Conservation (phyloP, 2,113 vertebrate genomes). For the Chascanopsetta lugubris region DNA sequence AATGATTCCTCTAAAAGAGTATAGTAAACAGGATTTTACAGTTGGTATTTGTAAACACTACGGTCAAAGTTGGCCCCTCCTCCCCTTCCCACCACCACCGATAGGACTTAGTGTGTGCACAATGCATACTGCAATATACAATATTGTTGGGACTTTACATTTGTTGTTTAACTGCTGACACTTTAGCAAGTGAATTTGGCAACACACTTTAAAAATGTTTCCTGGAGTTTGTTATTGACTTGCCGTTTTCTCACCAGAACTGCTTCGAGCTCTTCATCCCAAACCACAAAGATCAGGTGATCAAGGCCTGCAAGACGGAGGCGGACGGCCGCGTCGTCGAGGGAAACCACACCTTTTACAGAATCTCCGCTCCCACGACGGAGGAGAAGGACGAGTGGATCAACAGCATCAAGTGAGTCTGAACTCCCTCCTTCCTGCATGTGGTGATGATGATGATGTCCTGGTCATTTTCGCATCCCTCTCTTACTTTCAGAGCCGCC, state of each 20-base stretch:
- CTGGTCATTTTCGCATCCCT: neutral
- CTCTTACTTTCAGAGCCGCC: slow-evolving; percentile 84
- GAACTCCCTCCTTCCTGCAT: neutral
- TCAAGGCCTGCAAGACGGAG: slow-evolving; percentile 98
- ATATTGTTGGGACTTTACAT: too few species aligned
- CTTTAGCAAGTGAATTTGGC: too few species aligned
- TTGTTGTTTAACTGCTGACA: too few species aligned
- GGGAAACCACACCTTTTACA: slow-evolving; percentile 96
- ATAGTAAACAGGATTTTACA: too few species aligned
- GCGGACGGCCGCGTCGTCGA: slow-evolving; percentile 96
- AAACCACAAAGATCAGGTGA: slow-evolving; percentile 97
- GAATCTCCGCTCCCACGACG: slow-evolving; percentile 91
- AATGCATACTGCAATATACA: too few species aligned
- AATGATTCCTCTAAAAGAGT: too few species aligned
- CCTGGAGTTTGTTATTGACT: neutral
- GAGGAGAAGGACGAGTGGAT: slow-evolving; percentile 99
- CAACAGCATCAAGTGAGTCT: slow-evolving; percentile 92
- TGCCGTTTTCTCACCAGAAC: slow-evolving; percentile 82
- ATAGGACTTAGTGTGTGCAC: too few species aligned
- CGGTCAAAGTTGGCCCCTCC: too few species aligned
- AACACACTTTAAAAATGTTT: too few species aligned
- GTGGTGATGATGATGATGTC: neutral
- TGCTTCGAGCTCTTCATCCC: slow-evolving; percentile 98
- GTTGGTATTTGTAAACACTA: too few species aligned
- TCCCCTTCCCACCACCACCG: too few species aligned